These are phyloP conservation scores for Phylloscopus whistleri DNA, from an alignment of 2,113 vertebrate genomes.

Conservation along the genomic window DNA sequence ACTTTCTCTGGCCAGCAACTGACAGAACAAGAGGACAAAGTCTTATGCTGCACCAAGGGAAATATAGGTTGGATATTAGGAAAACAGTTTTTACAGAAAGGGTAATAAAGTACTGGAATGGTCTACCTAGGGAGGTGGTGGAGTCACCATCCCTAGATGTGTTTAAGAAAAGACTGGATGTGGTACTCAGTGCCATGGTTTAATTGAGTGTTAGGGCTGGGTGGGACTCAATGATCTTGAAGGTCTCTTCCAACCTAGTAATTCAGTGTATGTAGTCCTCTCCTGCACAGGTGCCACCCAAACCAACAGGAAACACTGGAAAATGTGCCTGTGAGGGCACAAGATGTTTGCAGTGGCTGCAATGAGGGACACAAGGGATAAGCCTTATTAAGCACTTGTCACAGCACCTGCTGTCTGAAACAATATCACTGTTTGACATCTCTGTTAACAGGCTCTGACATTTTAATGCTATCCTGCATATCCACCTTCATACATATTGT, in stretches of 20 bases:
- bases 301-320: background rate
- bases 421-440: background rate
- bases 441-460: background rate
- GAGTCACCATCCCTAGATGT: background rate
- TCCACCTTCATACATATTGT: background rate
- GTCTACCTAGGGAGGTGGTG: background rate
- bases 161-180: background rate
- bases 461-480: background rate
- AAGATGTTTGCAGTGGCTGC: background rate
- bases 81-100: background rate
- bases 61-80: background rate
- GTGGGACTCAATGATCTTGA: background rate
- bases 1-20: background rate
- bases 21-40: background rate
- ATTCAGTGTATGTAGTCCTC: background rate
- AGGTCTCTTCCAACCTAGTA: background rate
- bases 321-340: background rate
- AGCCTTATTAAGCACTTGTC: background rate
- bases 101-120: background rate
- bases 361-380: background rate
- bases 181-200: background rate
- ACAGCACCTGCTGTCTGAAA: background rate
- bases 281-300: background rate
- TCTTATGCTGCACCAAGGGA: background rate
- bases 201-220: background rate